Evolutionary conservation across 2,113 vertebrate genomes (phyloP).

Genomic region (Otolemur garnettii): DNA sequence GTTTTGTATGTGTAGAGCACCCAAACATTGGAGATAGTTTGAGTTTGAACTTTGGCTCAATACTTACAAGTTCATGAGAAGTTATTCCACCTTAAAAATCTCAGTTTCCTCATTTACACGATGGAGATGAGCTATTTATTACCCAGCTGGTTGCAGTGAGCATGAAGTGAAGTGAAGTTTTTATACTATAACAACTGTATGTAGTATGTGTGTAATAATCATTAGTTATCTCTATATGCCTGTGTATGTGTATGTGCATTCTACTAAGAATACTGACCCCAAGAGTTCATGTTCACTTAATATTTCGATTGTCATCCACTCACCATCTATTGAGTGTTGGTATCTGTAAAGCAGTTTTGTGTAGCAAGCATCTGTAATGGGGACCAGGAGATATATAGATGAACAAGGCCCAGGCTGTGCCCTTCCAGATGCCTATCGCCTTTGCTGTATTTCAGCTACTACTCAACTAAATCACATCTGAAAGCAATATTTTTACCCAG

Average conservation of each 20-base stretch:
- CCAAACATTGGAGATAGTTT: not conserved
- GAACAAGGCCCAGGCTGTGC: not conserved
- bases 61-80: not conserved
- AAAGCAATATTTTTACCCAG: not conserved
- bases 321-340: not conserved
- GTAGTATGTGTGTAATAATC: not conserved
- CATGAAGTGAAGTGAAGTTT: not conserved
- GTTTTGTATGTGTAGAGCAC: not conserved
- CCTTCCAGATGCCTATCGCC: not conserved
- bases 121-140: not conserved
- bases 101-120: not conserved
- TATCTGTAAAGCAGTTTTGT: not conserved
- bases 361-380: no score
- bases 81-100: not conserved
- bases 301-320: not conserved
- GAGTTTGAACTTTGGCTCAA: not conserved
- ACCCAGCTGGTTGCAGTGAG: not conserved
- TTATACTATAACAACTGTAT: not conserved
- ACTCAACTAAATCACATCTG: not conserved
- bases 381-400: not conserved
- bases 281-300: not conserved
- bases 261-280: not conserved
- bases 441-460: not conserved
- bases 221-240: not conserved
- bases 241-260: not conserved